Percentiles rank a stretch among this genome's conserved stretches.
Conservation (phyloP, 2,797 vertebrate species). For the Acropternis orthonyx region DNA sequence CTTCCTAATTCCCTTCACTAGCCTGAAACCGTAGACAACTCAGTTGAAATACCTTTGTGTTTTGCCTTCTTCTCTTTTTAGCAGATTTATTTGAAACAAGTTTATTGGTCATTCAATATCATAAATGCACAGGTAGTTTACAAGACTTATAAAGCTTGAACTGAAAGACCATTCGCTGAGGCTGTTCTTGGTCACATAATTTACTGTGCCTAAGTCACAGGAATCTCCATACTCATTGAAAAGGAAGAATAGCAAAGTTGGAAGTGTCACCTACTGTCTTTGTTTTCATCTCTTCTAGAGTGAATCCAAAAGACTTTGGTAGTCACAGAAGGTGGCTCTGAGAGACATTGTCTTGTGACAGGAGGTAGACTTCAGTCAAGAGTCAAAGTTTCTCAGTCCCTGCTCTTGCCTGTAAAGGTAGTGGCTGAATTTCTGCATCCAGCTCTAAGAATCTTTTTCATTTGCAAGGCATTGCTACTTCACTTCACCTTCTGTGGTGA, state of each 20-base stretch:
- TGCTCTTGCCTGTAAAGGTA: rapidly evolving
- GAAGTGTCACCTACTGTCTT: background rate
- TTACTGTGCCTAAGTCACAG: background rate
- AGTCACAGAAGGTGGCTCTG: background rate
- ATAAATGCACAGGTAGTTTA: background rate
- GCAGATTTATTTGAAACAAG: background rate
- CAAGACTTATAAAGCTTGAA: background rate
- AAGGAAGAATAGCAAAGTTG: background rate
- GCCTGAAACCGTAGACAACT: background rate
- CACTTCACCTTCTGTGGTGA: background rate
- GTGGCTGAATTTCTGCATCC: background rate
- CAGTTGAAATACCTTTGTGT: rapidly evolving
- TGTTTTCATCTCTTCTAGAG: background rate
- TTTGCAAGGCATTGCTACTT: background rate
- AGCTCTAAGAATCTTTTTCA: background rate
- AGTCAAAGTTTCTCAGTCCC: background rate
- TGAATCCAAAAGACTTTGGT: background rate
- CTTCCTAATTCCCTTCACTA: background rate
- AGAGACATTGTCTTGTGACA: background rate
- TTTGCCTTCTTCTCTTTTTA: background rate
- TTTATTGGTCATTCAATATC: background rate
- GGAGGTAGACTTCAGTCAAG: background rate
- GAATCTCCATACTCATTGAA: background rate
- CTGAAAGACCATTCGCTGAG: background rate
- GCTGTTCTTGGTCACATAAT: background rate